Evolutionary conservation across 2,797 vertebrate genomes (phyloP).

Genomic region (Cirrhinus mrigala): DNA sequence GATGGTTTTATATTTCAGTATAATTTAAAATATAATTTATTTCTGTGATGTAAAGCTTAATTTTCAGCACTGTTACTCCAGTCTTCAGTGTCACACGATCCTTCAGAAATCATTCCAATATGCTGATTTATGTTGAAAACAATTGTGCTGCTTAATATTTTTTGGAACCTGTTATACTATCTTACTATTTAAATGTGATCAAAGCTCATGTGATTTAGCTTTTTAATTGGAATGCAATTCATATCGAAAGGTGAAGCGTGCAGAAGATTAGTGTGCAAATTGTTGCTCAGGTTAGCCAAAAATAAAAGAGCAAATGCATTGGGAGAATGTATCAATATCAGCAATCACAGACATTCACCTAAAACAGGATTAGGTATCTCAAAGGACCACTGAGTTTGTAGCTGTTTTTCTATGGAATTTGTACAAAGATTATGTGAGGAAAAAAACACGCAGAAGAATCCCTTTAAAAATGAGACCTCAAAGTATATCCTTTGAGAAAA

Average conservation of each 20-base stretch:
- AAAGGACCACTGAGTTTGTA: neutral
- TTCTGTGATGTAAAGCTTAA: neutral
- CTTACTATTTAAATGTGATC: neutral
- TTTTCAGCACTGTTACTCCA: neutral
- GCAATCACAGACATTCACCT: neutral
- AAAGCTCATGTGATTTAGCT: neutral
- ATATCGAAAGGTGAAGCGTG: neutral
- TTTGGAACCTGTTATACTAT: neutral
- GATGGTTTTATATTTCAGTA: neutral
- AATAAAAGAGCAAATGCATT: neutral
- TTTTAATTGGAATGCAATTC: neutral
- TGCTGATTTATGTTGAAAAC: neutral
- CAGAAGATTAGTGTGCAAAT: neutral
- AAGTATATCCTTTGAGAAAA: too few species aligned
- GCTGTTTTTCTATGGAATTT: neutral
- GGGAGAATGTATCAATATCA: neutral
- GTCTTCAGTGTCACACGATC: neutral
- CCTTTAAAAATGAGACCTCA: too few species aligned
- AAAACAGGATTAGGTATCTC: neutral
- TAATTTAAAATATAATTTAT: neutral
- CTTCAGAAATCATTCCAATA: neutral
- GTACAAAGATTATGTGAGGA: neutral
- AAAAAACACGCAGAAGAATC: neutral
- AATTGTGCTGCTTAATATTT: neutral
- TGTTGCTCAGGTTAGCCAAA: neutral